Evolutionary conservation across 2,113 vertebrate genomes (phyloP).

Genomic region (Carassius gibelio): DNA sequence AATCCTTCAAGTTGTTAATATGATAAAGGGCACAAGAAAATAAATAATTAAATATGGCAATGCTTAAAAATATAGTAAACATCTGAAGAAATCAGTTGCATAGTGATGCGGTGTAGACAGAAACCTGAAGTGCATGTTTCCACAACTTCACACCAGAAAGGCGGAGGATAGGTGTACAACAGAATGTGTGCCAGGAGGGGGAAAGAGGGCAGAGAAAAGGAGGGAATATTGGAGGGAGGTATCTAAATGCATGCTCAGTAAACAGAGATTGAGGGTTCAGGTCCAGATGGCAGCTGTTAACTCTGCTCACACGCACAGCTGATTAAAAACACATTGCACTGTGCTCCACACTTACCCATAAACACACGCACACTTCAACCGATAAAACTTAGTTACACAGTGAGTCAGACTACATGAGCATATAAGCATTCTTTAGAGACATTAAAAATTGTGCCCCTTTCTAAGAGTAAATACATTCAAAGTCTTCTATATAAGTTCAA

Average conservation of each 20-base stretch:
- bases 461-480: not conserved
- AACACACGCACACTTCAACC: conserved; percentile 43
- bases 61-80: not conserved
- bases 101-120: conserved; percentile 42
- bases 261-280: conserved; percentile 74
- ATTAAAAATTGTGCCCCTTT: not conserved
- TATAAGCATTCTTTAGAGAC: conserved; percentile 11
- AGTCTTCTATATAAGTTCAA: not conserved
- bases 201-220: conserved; percentile 34
- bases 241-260: conserved; percentile 63
- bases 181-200: conserved; percentile 50
- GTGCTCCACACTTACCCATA: conserved; percentile 61
- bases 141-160: conserved; percentile 63
- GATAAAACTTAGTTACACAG: conserved; percentile 11
- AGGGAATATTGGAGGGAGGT: conserved; percentile 52
- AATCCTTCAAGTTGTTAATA: not conserved
- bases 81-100: not conserved
- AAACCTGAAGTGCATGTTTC: conserved; percentile 61
- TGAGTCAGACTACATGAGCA: not conserved
- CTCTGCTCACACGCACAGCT: conserved; percentile 79
- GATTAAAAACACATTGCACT: conserved; percentile 81
- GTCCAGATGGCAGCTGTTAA: conserved; percentile 83
- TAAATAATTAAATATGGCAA: not conserved
- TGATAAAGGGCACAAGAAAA: not conserved
- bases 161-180: conserved; percentile 59